Conservation (phyloP, 2,888 invertebrate species). For the Lasioglossum calceatum region DNA sequence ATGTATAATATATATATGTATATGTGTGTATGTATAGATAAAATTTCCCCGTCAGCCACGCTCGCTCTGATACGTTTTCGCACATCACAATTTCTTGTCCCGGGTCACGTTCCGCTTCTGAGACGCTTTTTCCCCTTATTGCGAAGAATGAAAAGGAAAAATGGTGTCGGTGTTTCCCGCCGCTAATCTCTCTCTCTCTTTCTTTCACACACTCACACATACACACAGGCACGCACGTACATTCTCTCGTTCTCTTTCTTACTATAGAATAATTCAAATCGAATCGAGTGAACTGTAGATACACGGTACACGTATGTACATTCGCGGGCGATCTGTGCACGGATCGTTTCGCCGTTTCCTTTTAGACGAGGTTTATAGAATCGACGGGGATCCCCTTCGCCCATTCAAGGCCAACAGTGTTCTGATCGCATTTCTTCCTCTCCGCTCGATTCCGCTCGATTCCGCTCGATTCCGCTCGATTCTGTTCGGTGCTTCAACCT, state of each 20-base stretch:
- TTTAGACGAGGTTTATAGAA: not conserved
- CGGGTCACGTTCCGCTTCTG: slow-evolving; percentile 18
- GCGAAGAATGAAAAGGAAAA: slow-evolving; percentile 16
- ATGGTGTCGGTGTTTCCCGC: slow-evolving; percentile 9
- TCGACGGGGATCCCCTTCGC: not conserved
- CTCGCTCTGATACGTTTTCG: slow-evolving; percentile 76
- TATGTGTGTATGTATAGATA: slow-evolving; percentile 63
- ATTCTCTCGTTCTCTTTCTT: not conserved
- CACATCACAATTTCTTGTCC: slow-evolving; percentile 71
- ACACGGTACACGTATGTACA: slow-evolving; percentile 21
- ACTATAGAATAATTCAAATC: slow-evolving; percentile 5
- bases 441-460: not conserved
- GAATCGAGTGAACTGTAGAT: slow-evolving; percentile 19
- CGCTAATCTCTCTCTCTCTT: not conserved
- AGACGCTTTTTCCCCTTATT: not conserved
- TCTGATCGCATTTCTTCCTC: slow-evolving; percentile 18
- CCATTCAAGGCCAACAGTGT: slow-evolving; percentile 7
- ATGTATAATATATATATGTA: slow-evolving; percentile 14
- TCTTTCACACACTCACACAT: too few relatives aligned
- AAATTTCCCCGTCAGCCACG: slow-evolving; percentile 68
- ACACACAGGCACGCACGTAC: not conserved
- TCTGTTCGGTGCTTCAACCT: not conserved
- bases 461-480: not conserved
- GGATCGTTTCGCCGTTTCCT: not conserved
- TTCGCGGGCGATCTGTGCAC: not conserved